phyloP scores from a whole-genome alignment of 53 echinoderm and acorn worm genomes.

The Crossaster papposus region DNA sequence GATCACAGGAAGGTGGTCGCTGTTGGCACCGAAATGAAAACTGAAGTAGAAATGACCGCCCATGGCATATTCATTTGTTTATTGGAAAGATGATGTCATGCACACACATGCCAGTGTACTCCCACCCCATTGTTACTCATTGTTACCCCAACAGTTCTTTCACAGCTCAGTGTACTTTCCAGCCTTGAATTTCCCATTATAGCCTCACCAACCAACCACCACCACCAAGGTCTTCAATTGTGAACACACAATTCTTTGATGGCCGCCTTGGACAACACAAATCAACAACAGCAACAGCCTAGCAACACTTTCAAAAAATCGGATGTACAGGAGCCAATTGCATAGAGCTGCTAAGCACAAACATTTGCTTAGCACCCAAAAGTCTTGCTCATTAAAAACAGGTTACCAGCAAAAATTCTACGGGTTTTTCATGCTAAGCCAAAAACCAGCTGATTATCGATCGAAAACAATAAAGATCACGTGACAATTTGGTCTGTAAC shows the following conservation, averaged over 20 bases:
- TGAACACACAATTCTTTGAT: background rate
- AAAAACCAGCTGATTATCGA: too few species aligned
- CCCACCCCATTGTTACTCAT: background rate
- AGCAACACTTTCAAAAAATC: constrained; percentile 16
- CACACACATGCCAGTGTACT: background rate
- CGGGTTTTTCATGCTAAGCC: too few species aligned
- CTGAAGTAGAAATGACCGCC: background rate
- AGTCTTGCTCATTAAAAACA: too few species aligned
- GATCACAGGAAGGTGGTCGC: background rate
- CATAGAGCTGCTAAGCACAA: too few species aligned
- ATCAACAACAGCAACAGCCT: background rate
- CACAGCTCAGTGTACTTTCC: background rate
- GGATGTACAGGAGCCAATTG: too few species aligned
- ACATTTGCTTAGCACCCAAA: too few species aligned
- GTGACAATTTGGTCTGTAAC: too few species aligned
- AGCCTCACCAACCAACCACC: too few species aligned
- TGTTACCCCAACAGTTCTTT: background rate
- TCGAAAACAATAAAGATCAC: too few species aligned
- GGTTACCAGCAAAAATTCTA: too few species aligned
- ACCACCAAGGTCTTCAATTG: background rate
- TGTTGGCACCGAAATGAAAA: background rate
- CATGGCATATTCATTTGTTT: background rate
- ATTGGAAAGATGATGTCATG: background rate
- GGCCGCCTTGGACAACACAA: background rate
- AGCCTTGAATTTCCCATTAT: constrained; percentile 9